Conservation (phyloP, 2,888 invertebrate species). For the Calliphora vomitoria region DNA sequence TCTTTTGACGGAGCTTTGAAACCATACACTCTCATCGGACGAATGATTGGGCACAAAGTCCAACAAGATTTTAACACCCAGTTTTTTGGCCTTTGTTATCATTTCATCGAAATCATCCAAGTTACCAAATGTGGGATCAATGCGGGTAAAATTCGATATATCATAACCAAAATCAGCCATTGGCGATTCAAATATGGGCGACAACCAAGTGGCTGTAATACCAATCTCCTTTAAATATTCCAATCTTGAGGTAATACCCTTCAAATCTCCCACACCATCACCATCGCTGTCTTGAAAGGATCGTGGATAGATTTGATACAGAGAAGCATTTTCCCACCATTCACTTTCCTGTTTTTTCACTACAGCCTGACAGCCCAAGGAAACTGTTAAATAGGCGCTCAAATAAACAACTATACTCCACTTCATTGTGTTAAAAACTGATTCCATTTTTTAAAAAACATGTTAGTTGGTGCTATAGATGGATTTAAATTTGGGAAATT, state of each 20-base stretch:
- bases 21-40: slow-evolving; percentile 94
- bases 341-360: slow-evolving; percentile 78
- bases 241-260: slow-evolving; percentile 88
- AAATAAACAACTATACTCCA: slow-evolving; percentile 38
- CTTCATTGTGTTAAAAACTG: slow-evolving; percentile 53
- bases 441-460: background rate
- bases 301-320: slow-evolving; percentile 94
- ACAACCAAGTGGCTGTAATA: slow-evolving; percentile 92
- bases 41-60: slow-evolving; percentile 90
- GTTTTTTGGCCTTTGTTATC: slow-evolving; percentile 85
- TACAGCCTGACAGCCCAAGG: slow-evolving; percentile 36
- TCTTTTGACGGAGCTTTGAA: slow-evolving; percentile 88
- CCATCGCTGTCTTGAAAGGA: slow-evolving; percentile 93
- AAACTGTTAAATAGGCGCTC: background rate
- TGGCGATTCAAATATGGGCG: slow-evolving; percentile 93
- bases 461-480: background rate
- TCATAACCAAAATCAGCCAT: slow-evolving; percentile 95
- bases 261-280: slow-evolving; percentile 94
- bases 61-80: slow-evolving; percentile 87
- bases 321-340: slow-evolving; percentile 93
- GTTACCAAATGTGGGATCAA: slow-evolving; percentile 90
- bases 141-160: slow-evolving; percentile 90
- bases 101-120: slow-evolving; percentile 89
- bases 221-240: slow-evolving; percentile 89
- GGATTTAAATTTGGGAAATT: background rate